Evolutionary conservation across 2,888 invertebrate genomes (phyloP), one percentile per base, ranked within the genome.

Genomic region (Andricus quercusramuli): DNA sequence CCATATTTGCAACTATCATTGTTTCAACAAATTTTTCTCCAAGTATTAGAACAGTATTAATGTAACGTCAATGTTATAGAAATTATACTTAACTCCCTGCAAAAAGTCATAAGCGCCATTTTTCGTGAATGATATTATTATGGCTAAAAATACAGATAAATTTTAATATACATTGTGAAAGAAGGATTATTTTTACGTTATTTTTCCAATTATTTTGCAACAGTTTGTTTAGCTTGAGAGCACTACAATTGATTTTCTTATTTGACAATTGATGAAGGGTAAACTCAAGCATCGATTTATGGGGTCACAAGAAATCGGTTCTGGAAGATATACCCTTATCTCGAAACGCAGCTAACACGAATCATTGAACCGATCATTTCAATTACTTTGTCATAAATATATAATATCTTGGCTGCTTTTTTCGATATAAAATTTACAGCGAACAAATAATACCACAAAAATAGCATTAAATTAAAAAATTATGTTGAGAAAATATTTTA

Each of bases 271-370:
- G 25, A 70, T 25, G 17, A 47, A 25, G 25, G 44, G 44, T 44
- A 29, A 70, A 70, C 44, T 70, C 17, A 51, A 51, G 51, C 17
- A 70, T 20, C 17, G 47, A 74, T 51, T 74, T 74, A 74, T 37
- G 25, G 32, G 74, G 76, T 65, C 76, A 29, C 22, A 79, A 79
- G 81, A 68, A 78, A 80, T 78, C 80, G 78, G 83, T 81, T 79
- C 80, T 82, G 82, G 82, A 83, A 66, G 76, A 80, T 81, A 67
- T 22, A 80, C 82, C 83, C 90, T 90, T 90, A 90, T 90, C 90
- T 85, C 85, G 65, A 79, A 84, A 83, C 84, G 86, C 90, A 90
- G 90, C 87, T 90, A 89, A 85, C 79, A 78, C 85, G 86, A 85
- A 76, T 87, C 90, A 86, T 82, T 86, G 89, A 88, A 86, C 87